Percentiles rank a stretch among this genome's conserved stretches.
Evolutionary conservation across 2,888 invertebrate species (phyloP).

Genomic region (Nesidiocoris tenuis): DNA sequence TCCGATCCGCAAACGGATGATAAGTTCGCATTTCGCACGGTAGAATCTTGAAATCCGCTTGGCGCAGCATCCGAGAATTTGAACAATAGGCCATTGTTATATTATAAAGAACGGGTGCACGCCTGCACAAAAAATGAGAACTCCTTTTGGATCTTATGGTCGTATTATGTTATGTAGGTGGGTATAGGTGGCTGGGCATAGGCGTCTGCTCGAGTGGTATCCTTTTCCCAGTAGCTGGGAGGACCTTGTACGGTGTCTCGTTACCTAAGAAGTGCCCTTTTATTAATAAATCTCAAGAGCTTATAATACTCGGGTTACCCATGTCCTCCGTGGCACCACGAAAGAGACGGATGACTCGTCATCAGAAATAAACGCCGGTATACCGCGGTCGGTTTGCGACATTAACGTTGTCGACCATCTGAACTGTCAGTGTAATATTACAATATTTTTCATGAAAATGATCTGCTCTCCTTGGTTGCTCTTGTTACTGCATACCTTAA

Average conservation of each 20-base stretch:
- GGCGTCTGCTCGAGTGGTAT: neutral
- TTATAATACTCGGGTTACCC: conserved; percentile 22
- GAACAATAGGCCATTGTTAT: conserved; percentile 20
- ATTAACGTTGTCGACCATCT: neutral
- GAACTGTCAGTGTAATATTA: neutral
- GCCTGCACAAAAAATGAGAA: neutral
- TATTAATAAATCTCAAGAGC: conserved; percentile 27
- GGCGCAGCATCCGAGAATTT: conserved; percentile 21
- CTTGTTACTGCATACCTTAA: too few relatives aligned
- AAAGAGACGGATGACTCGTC: conserved; percentile 31
- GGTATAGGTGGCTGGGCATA: neutral
- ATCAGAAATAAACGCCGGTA: conserved; percentile 19
- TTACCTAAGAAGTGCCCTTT: conserved; percentile 30
- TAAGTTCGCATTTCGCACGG: conserved; percentile 13
- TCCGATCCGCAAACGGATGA: neutral
- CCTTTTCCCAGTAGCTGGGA: conserved; percentile 21
- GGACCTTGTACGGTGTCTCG: conserved; percentile 8
- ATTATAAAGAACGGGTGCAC: neutral
- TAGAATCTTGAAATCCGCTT: neutral
- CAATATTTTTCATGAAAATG: neutral
- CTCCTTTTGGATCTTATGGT: neutral
- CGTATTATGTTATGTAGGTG: neutral
- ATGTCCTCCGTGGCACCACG: neutral
- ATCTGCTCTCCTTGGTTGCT: neutral
- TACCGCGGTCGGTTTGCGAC: neutral